Evolutionary conservation across 2,113 vertebrate genomes (phyloP), one percentile per base, ranked within the genome.

Genomic region (Ibidorhyncha struthersii): DNA sequence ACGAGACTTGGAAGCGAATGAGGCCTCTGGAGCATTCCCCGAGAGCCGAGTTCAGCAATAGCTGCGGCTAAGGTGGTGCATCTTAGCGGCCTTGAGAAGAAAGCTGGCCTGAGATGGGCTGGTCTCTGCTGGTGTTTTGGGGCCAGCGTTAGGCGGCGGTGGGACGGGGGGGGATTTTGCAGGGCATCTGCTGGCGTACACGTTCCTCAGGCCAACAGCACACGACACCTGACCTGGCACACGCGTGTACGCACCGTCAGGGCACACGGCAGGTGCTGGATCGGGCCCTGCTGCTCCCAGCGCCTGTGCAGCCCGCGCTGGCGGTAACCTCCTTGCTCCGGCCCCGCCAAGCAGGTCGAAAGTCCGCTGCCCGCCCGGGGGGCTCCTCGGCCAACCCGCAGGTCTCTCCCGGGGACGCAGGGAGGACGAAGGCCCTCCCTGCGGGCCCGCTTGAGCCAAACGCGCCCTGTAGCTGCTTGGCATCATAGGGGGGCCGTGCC

Each of bases 101-200:
- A 58, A 67, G 25, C 34, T 4, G 38, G 36, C 16, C 41, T 10
- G 9, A 14, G 20, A 0, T 3, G 3, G 15, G n/a, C 18, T 10
- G 58, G 67, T 59, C 32, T 52, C 36, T 29, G 62, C 34, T 25
- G 21, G 19, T 3, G 36, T 40, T 65, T 49, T 25, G 67, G 62
- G 19, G 19, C 21, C 23, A 5, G n/a, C 7, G 15, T 14, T 71
- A 66, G 36, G 52, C 45, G 62, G 34, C 52, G 34, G 26, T 4
- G 3, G 22, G n/a, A 16, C 40, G 47, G 26, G 6, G 16, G 55
- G 6, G 36, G 30, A 11, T 9, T 36, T 66, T 20, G 29, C 14
- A 45, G 43, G 76, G 14, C 22, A 45, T 36, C 18, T 21, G 16
- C 30, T 11, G 4, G 34, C 6, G 4, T 14, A 11, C 27, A 11